A percentile compares a stretch with the other conserved stretches of the same genome.
Conservation (phyloP, 2,113 vertebrate species). For the Sander lucioperca region DNA sequence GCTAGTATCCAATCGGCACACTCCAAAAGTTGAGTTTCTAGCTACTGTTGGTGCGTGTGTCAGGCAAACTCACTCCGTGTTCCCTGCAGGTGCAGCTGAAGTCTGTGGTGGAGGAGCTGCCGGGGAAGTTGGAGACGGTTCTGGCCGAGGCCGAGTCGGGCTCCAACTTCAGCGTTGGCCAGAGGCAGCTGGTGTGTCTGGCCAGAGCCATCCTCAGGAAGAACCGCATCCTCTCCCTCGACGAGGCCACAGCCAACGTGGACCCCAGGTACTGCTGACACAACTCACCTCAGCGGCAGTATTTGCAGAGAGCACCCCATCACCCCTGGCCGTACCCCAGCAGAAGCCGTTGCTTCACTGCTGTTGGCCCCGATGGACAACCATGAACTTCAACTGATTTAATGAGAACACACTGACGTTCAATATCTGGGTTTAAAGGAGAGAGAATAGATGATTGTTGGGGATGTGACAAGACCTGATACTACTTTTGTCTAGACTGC, state of each 20-base stretch:
- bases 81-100: constrained; percentile 92
- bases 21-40: neutral
- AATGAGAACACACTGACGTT: too few relatives aligned
- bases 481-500: too few relatives aligned
- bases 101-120: constrained; percentile 91
- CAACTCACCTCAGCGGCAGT: neutral
- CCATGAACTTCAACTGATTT: too few relatives aligned
- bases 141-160: constrained; percentile 96
- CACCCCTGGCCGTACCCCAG: too few relatives aligned
- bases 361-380: too few relatives aligned
- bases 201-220: constrained; percentile 94
- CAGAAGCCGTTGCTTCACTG: too few relatives aligned
- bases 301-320: too few relatives aligned
- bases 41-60: neutral
- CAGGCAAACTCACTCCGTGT: neutral
- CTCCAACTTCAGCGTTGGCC: constrained; percentile 97
- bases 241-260: constrained; percentile 98
- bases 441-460: too few relatives aligned
- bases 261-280: constrained; percentile 84
- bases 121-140: constrained; percentile 91
- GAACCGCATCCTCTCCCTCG: constrained; percentile 94
- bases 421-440: too few relatives aligned
- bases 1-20: constrained; percentile 53
- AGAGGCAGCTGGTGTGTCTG: constrained; percentile 96
- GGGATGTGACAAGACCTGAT: too few relatives aligned